Percentiles rank a stretch among this genome's conserved stretches.
These are phyloP conservation scores for Dinoponera quadriceps DNA, from an alignment of 1,140 invertebrate genomes.

Conservation along the genomic window DNA sequence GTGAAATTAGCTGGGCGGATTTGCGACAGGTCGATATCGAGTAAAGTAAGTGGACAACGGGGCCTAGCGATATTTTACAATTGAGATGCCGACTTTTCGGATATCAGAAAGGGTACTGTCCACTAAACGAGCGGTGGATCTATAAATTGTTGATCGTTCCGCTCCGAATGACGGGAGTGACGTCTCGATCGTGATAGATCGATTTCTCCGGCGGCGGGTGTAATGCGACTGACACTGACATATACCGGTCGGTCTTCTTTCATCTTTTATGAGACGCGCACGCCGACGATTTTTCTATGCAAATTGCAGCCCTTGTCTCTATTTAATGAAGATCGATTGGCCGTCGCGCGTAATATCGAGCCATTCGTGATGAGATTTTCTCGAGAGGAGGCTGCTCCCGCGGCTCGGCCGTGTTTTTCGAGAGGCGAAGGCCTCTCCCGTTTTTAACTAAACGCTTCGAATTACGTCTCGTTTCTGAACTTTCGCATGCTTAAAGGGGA, in stretches of 20 bases:
- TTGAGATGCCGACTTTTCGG: conserved; percentile 6
- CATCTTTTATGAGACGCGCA: conserved; percentile 48
- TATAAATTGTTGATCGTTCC: conserved; percentile 39
- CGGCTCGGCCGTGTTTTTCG: background rate
- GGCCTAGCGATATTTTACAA: conserved; percentile 18
- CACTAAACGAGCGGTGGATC: background rate
- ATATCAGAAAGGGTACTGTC: background rate
- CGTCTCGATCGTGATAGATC: conserved; percentile 55
- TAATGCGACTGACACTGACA: conserved; percentile 52
- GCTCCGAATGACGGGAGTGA: conserved; percentile 39
- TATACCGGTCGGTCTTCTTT: conserved; percentile 39
- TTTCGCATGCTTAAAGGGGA: no score
- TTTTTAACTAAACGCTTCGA: no score
- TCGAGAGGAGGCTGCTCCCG: conserved; percentile 40
- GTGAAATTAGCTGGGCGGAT: conserved; percentile 19
- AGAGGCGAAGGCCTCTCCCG: no score
- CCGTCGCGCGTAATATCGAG: conserved; percentile 13
- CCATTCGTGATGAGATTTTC: conserved; percentile 3
- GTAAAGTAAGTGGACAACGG: conserved; percentile 17
- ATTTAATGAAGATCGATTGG: conserved; percentile 66
- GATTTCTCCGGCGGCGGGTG: conserved; percentile 17
- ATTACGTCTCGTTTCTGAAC: no score
- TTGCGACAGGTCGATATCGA: conserved; percentile 36
- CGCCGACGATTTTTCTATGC: conserved; percentile 55
- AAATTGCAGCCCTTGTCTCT: conserved; percentile 54